A percentile compares a stretch with the other conserved stretches of the same genome.
Evolutionary conservation across 2,797 vertebrate species (phyloP).

Genomic region (Bryconaethiops microstoma): DNA sequence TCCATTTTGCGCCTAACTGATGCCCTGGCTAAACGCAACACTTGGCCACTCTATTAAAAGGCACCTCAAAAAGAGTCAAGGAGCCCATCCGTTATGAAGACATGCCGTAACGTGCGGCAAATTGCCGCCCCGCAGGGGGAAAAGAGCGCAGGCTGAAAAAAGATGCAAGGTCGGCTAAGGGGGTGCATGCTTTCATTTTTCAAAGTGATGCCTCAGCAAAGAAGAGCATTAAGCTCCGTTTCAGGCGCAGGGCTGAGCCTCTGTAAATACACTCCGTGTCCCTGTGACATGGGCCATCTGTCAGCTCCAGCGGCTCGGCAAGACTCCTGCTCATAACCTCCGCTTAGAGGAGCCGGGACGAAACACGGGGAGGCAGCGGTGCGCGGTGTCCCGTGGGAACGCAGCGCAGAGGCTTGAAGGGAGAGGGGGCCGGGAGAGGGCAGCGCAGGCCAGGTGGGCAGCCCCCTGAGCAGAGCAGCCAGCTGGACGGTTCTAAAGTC

Average conservation of each 20-base stretch:
- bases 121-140: constrained; percentile 14
- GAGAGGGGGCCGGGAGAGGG: not conserved
- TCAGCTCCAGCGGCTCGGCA: constrained; percentile 41
- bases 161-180: constrained; percentile 37
- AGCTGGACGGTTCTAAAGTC: constrained; percentile 12
- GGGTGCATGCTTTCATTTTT: constrained; percentile 38
- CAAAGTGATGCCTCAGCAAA: constrained; percentile 43
- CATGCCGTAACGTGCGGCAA: constrained; percentile 32
- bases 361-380: constrained; percentile 1
- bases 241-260: constrained; percentile 20
- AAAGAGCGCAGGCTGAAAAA: constrained; percentile 1
- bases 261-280: constrained; percentile 41
- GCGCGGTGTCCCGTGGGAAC: constrained; percentile 5
- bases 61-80: constrained; percentile 27
- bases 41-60: constrained; percentile 37
- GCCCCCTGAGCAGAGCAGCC: constrained; percentile 18
- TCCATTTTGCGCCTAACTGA: constrained; percentile 30
- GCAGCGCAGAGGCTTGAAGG: constrained; percentile 1
- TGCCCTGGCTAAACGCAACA: constrained; percentile 21
- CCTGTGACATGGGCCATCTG: constrained; percentile 48
- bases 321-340: constrained; percentile 43
- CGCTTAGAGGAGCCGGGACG: constrained; percentile 12
- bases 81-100: constrained; percentile 41
- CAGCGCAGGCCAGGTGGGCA: constrained; percentile 13
- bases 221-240: constrained; percentile 39